Conservation (phyloP, 2,888 invertebrate genomes). For the Caenorhabditis imperialis region DNA sequence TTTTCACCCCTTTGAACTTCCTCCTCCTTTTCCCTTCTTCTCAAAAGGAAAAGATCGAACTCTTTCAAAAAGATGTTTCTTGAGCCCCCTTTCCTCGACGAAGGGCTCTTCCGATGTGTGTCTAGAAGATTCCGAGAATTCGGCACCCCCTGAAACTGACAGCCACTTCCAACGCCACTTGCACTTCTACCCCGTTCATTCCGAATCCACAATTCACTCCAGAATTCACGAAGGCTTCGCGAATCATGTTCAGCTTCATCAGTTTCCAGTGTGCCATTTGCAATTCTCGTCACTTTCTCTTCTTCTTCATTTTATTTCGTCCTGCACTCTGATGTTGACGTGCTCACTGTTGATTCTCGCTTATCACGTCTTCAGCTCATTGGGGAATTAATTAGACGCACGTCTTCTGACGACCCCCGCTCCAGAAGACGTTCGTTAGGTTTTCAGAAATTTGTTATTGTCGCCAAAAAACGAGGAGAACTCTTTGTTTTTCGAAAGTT, state of each 20-base stretch:
- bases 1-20: no score
- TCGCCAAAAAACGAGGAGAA: slow-evolving; percentile 16
- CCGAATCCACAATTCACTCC: background rate
- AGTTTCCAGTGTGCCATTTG: slow-evolving; percentile 42
- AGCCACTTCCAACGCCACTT: background rate
- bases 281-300: slow-evolving; percentile 35
- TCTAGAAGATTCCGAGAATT: no score
- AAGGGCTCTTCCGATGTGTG: no score
- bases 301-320: no score
- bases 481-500: slow-evolving; percentile 33
- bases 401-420: background rate
- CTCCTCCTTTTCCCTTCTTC: no score
- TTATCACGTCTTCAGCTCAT: no score
- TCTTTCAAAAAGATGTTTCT: slow-evolving; percentile 17
- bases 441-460: no score
- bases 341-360: no score
- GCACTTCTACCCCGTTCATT: background rate
- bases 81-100: slow-evolving; percentile 4
- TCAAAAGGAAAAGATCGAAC: slow-evolving; percentile 2
- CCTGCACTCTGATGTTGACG: no score
- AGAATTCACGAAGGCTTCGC: slow-evolving; percentile 8
- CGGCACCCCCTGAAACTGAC: background rate
- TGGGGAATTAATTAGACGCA: slow-evolving; percentile 15
- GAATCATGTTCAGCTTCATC: slow-evolving; percentile 49
- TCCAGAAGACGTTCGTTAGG: slow-evolving; percentile 27